Percentiles rank a stretch among this genome's conserved stretches.
Conservation (phyloP, 2,888 invertebrate species). For the Drepana falcataria region DNA sequence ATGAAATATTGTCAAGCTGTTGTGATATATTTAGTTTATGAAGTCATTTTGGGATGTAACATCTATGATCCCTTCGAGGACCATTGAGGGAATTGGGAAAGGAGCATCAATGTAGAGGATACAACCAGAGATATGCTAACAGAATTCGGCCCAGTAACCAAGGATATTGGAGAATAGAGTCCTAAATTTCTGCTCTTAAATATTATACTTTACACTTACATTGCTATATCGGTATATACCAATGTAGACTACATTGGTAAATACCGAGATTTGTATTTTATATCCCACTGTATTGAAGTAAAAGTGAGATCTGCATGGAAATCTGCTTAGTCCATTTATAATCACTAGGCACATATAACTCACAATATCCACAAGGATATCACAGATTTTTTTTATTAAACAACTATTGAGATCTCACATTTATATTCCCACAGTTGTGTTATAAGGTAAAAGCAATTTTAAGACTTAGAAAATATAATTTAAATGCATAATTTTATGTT, state of each 20-base stretch:
- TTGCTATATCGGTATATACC: conserved; percentile 5
- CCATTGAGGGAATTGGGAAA: no score
- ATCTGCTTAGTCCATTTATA: conserved; percentile 26
- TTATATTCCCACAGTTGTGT: conserved; percentile 50
- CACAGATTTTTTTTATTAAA: conserved; percentile 45
- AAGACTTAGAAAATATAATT: not conserved
- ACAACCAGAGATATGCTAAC: not conserved
- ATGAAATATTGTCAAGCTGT: no score
- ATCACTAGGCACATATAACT: conserved; percentile 28
- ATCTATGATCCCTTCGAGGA: no score
- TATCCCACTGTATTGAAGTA: conserved; percentile 50
- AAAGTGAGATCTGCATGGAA: conserved; percentile 60
- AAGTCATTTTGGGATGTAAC: no score
- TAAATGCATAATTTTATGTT: not conserved
- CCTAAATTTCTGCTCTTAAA: not conserved
- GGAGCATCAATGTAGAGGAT: no score
- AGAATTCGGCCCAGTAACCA: not conserved
- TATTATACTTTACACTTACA: conserved; percentile 18
- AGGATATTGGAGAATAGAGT: not conserved
- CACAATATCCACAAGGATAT: conserved; percentile 56
- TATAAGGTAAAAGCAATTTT: conserved; percentile 8
- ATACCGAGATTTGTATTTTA: no score
- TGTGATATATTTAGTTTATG: no score
- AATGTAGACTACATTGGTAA: no score
- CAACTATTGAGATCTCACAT: conserved; percentile 57